A percentile compares a stretch with the other conserved stretches of the same genome.
phyloP scores from a whole-genome alignment of 2,888 invertebrate genomes.

The Pseudanteris insignis region DNA sequence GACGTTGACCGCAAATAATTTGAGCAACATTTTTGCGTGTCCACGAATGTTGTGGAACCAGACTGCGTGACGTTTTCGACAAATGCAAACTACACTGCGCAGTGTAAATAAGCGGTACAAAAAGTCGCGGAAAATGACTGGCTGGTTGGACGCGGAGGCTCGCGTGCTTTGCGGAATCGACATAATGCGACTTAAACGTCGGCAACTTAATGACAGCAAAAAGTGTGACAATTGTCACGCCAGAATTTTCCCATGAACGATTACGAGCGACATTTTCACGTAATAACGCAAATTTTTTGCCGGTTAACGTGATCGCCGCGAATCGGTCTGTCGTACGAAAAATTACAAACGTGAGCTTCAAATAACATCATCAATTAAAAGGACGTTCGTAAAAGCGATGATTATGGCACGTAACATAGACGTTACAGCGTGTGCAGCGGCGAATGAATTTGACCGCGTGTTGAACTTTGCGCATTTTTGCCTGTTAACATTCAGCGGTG shows the following conservation, averaged over 20 bases:
- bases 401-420: background rate
- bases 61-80: constrained; percentile 19
- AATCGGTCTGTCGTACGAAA: constrained; percentile 5
- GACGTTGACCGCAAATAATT: too few species aligned
- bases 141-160: too few species aligned
- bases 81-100: constrained; percentile 1
- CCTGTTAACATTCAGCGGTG: background rate
- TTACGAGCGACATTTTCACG: constrained; percentile 8
- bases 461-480: too few species aligned
- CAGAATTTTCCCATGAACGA: constrained; percentile 22
- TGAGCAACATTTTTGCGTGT: too few species aligned
- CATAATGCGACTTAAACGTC: constrained; percentile 31
- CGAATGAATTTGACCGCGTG: background rate
- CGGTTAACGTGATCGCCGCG: background rate
- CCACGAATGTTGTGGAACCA: too few species aligned
- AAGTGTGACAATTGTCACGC: constrained; percentile 35
- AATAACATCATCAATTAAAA: constrained; percentile 10
- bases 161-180: constrained; percentile 23
- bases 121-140: constrained; percentile 6
- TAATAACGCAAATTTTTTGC: constrained; percentile 1
- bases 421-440: background rate
- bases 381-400: background rate
- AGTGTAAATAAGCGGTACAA: constrained; percentile 20
- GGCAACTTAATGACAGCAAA: constrained; percentile 12
- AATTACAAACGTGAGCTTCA: constrained; percentile 3